Percentiles rank a stretch among this genome's conserved stretches.
These are phyloP conservation scores for Tupiocoris notatus DNA, from an alignment of 2,888 invertebrate genomes.

Conservation along the genomic window DNA sequence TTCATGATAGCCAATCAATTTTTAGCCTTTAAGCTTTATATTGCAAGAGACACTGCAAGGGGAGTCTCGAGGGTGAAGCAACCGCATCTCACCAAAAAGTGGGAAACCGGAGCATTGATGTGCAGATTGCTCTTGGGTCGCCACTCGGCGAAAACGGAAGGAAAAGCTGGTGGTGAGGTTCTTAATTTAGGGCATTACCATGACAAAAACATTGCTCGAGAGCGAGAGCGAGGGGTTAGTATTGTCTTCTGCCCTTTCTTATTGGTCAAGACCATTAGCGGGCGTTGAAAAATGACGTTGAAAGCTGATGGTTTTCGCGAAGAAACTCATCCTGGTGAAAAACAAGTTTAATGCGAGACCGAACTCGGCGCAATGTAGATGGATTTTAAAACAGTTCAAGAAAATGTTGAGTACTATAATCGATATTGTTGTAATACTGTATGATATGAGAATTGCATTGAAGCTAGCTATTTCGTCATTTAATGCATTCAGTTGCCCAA, in stretches of 20 bases:
- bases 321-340: neutral
- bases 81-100: slow-evolving; percentile 2
- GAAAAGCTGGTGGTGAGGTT: slow-evolving; percentile 15
- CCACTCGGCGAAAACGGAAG: slow-evolving; percentile 7
- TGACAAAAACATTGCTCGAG: slow-evolving; percentile 18
- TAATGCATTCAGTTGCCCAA: too few species aligned
- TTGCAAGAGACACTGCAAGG: neutral
- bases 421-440: too few species aligned
- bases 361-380: too few species aligned
- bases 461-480: too few species aligned
- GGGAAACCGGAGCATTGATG: slow-evolving; percentile 45
- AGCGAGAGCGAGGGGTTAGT: slow-evolving; percentile 1
- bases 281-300: slow-evolving; percentile 33
- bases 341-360: neutral
- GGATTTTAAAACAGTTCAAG: too few species aligned
- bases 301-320: neutral
- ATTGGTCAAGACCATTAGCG: slow-evolving; percentile 35
- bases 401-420: too few species aligned
- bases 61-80: neutral
- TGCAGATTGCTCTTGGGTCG: slow-evolving; percentile 42
- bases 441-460: too few species aligned
- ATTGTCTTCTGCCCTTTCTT: slow-evolving; percentile 38
- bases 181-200: slow-evolving; percentile 47
- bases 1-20: slow-evolving; percentile 18
- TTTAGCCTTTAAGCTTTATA: slow-evolving; percentile 24